phyloP scores from a whole-genome alignment of 2,888 invertebrate genomes.

The Nematopogon swammerdamellus region DNA sequence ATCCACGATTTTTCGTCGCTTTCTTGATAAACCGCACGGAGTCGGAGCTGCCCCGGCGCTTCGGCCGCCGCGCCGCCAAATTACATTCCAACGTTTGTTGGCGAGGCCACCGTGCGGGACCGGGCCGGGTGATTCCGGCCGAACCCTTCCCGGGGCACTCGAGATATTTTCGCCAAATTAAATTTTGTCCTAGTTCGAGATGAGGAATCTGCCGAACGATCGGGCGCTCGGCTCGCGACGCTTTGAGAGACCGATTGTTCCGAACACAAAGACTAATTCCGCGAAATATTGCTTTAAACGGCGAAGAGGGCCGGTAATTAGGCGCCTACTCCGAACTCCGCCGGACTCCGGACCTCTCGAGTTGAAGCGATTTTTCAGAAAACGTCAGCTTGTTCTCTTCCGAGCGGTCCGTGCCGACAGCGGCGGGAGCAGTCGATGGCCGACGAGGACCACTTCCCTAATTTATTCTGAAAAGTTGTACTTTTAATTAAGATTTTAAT shows the following conservation, averaged over 20 bases:
- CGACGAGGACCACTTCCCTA: conserved; percentile 26
- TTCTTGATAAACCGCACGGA: too few species aligned
- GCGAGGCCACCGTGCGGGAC: neutral
- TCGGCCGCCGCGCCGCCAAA: neutral
- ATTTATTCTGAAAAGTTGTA: conserved; percentile 38
- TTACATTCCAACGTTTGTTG: neutral
- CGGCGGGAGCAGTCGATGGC: conserved; percentile 2
- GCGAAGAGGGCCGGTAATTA: too few species aligned
- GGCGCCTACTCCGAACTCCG: too few species aligned
- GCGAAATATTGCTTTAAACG: too few species aligned
- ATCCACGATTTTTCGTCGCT: neutral
- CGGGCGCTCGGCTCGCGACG: conserved; percentile 7
- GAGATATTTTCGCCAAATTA: neutral
- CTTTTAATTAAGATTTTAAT: conserved; percentile 47
- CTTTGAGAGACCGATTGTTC: too few species aligned
- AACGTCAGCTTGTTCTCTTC: too few species aligned
- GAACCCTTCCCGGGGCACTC: neutral
- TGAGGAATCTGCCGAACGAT: neutral
- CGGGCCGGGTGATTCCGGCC: neutral
- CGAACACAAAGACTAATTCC: too few species aligned
- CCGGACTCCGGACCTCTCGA: too few species aligned
- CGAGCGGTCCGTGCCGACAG: conserved; percentile 5
- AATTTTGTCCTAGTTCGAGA: neutral
- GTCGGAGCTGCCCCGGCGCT: too few species aligned
- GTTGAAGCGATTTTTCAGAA: too few species aligned